Evolutionary conservation across 2,113 vertebrate genomes (phyloP), one percentile per base, ranked within the genome.

Genomic region (Limnothrissa miodon): DNA sequence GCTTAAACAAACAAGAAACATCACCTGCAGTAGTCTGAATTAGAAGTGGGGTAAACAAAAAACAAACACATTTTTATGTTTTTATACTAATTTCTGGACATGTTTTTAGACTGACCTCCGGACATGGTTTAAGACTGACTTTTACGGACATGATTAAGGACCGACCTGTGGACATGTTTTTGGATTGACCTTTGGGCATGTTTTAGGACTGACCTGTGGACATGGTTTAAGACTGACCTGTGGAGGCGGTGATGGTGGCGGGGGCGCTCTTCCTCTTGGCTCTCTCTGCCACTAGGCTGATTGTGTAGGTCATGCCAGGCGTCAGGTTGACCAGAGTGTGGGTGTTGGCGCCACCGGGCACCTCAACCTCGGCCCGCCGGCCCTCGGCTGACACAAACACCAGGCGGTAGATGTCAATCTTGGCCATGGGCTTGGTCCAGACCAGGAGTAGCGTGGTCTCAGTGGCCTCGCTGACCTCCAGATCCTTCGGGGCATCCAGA

Each of bases 351-450:
- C 94, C 93, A 56, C 92, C 93, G 0, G 94, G 94, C 17, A 99
- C 87, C 45, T 95, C 92, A 1, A 93, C 79, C 87, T 98, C 97
- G 0, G 78, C 83, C 9, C 79, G 93, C 83, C 83, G 92, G 7
- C 97, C 97, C 0, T 93, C 90, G 0, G 95, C 88, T 0, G 89
- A 86, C 0, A 91, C 21, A 0, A 95, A 95, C 21, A 87, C 90
- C 10, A 99, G 94, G 44, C 92, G 94, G 85, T 98, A 99, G 44
- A 87, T 93, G 84, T 99, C 97, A 42, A 98, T 93, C 86, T 97
- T 98, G 86, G 98, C 96, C 85, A 94, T 51, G 0, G 98, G 97
- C 1, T 92, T 92, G 56, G 88, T 96, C 98, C 98, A 99, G 83
- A 89, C 90, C 45, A 99, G 88, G 42, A 92, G 86, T 80, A 99